These are phyloP conservation scores for Pammene aurita DNA, from an alignment of 2,888 invertebrate genomes.

Conservation along the genomic window DNA sequence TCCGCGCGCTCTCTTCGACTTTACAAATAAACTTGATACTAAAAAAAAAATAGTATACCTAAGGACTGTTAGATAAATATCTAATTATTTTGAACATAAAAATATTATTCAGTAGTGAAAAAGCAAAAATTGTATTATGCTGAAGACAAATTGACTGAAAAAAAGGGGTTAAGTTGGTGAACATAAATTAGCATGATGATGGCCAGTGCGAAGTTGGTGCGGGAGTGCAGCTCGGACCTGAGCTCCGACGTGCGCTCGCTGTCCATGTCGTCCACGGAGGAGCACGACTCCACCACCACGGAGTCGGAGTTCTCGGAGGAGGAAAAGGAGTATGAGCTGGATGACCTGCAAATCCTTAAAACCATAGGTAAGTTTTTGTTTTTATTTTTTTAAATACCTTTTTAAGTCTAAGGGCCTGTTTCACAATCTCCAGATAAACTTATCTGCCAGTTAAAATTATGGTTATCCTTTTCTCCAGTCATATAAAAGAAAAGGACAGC, in stretches of 20 bases:
- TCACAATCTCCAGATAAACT: too few species aligned
- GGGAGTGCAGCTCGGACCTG: conserved; percentile 80
- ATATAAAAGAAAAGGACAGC: too few species aligned
- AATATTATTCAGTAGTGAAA: conserved; percentile 2
- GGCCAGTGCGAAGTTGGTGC: conserved; percentile 81
- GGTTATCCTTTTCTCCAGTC: too few species aligned
- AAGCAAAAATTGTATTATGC: conserved; percentile 17
- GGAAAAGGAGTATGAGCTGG: conserved; percentile 87
- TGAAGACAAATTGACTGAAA: background rate
- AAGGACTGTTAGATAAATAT: background rate
- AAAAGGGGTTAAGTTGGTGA: conserved; percentile 4
- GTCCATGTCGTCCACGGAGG: conserved; percentile 81
- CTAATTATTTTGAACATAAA: background rate
- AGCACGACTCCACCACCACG: conserved; percentile 81
- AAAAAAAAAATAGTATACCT: background rate
- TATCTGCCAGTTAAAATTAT: too few species aligned
- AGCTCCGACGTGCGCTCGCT: conserved; percentile 78
- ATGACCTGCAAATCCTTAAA: conserved; percentile 93
- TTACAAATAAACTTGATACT: conserved; percentile 39
- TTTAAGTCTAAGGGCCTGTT: too few species aligned
- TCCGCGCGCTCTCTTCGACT: conserved; percentile 60
- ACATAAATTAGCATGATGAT: conserved; percentile 72
- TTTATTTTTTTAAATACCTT: background rate
- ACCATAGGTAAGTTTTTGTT: conserved; percentile 90
- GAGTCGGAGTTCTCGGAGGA: conserved; percentile 83